Evolutionary conservation across 1,140 invertebrate species (phyloP), one percentile per base, ranked within the genome.

Genomic region (Sycophila sp.): DNA sequence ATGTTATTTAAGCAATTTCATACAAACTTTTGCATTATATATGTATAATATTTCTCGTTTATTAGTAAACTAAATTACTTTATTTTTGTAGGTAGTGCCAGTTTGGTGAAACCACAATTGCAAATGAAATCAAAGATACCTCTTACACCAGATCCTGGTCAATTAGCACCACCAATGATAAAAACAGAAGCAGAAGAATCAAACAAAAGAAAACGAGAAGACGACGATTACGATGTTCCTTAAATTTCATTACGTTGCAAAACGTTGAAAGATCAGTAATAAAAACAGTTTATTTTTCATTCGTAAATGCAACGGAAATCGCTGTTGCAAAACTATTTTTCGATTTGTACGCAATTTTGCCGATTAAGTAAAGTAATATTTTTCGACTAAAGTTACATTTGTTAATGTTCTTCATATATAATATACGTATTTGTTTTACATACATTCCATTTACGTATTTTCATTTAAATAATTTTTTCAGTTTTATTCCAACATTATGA

Each of bases 191-290:
- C 72, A 1, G 84, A 85, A 4, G 81, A 85, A 19, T 76, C 75
- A 0, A 11, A 69, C 3, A 86, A 86, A 62, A 79, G 85, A 45
- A 86, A 86, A 62, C 74, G 91, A 34, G 91, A 93, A 47, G 92
- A 94, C 28, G 91, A 92, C 47, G 91, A 93, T 69, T 91, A 91
- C 75, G 91, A 92, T 78, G 82, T 89, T 60, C 75, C 81, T 28
- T 87, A 84, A 78, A 17, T 32, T 42, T 34, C 26, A 24, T 40
- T 53, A 47, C 1, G 13, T 56, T 34, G 10, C 32, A 34, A 7
- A n/a, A 56, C 7, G 8, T 34, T 56, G 1, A 11, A 58, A 38
- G 40, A n/a, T 65, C 17, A 40, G 24, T 22, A 53, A n/a, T n/a
- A n/a, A n/a, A n/a, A 26, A 34, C 17, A 42, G 45, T 42, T 42